phyloP scores from a whole-genome alignment of 2,797 vertebrate species.

The Karalla daura region DNA sequence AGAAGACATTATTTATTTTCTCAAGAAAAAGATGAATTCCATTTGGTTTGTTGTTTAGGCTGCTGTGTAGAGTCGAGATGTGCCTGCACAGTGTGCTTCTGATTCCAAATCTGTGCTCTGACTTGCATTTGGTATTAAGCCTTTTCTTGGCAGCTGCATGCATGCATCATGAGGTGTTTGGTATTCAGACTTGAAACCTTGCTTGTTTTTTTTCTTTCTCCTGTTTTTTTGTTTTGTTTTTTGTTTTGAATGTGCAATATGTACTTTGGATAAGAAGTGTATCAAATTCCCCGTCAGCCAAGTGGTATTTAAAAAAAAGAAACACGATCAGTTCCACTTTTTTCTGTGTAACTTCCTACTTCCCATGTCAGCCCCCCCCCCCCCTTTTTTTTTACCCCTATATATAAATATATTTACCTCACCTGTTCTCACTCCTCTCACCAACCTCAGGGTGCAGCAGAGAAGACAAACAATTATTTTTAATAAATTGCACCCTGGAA shows the following conservation, averaged over 20 bases:
- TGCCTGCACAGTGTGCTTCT: slow-evolving; percentile 52
- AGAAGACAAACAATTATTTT: no score
- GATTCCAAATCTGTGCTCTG: slow-evolving; percentile 40
- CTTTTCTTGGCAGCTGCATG: slow-evolving; percentile 65
- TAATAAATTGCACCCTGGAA: no score
- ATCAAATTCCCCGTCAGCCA: slow-evolving; percentile 26
- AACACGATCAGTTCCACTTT: slow-evolving; percentile 3
- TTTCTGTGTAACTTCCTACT: neutral
- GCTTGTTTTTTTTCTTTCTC: slow-evolving; percentile 44
- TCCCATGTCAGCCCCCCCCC: neutral
- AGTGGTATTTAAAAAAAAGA: slow-evolving; percentile 38
- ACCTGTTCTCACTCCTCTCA: neutral
- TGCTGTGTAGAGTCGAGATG: slow-evolving; percentile 54
- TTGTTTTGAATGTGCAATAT: slow-evolving; percentile 74
- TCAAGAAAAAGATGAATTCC: slow-evolving; percentile 38
- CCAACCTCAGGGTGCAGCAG: neutral
- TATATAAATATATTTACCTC: no score
- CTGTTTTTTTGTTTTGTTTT: no score
- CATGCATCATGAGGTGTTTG: slow-evolving; percentile 56
- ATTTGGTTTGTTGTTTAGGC: slow-evolving; percentile 26
- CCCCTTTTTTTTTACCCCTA: no score
- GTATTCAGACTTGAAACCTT: slow-evolving; percentile 69
- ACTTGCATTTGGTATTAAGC: slow-evolving; percentile 56
- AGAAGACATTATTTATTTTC: slow-evolving; percentile 30
- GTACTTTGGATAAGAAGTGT: slow-evolving; percentile 41